Evolutionary conservation across 2,113 vertebrate species (phyloP).

Genomic region (Zosterops borbonicus): DNA sequence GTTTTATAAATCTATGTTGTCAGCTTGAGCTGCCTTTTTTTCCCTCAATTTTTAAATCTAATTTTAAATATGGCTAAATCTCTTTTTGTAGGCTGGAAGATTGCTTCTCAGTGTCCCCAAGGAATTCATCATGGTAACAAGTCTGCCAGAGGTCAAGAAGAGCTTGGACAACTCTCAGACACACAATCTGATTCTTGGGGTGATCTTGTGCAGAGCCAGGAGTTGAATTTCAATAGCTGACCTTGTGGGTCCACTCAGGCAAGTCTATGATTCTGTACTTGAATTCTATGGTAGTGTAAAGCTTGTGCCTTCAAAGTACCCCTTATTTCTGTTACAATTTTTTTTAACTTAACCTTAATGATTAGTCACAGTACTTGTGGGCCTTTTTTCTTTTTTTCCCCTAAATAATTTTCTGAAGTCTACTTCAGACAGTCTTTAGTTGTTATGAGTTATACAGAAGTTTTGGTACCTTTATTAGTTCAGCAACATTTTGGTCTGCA

Average conservation of each 20-base stretch:
- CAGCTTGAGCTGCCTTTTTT: background rate
- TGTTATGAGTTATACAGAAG: background rate
- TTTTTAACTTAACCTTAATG: background rate
- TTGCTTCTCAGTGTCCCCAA: background rate
- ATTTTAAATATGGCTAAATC: background rate
- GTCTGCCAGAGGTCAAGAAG: background rate
- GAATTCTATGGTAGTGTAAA: background rate
- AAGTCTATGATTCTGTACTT: background rate
- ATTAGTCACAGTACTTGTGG: background rate
- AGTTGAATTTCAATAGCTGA: rapidly evolving
- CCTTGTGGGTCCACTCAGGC: background rate
- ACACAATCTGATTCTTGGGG: background rate
- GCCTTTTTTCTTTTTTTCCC: background rate
- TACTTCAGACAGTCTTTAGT: background rate
- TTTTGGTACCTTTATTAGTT: background rate
- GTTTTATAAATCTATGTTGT: background rate
- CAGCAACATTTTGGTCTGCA: background rate
- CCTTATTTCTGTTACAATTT: background rate
- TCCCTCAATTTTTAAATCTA: background rate
- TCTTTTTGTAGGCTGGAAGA: background rate
- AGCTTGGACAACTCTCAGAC: background rate
- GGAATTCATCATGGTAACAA: background rate
- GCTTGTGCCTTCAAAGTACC: background rate
- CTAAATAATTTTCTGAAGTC: background rate
- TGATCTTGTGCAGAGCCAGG: background rate